These are phyloP conservation scores for Meiosimyza platycephala DNA, from an alignment of 2,888 invertebrate genomes.

Conservation along the genomic window DNA sequence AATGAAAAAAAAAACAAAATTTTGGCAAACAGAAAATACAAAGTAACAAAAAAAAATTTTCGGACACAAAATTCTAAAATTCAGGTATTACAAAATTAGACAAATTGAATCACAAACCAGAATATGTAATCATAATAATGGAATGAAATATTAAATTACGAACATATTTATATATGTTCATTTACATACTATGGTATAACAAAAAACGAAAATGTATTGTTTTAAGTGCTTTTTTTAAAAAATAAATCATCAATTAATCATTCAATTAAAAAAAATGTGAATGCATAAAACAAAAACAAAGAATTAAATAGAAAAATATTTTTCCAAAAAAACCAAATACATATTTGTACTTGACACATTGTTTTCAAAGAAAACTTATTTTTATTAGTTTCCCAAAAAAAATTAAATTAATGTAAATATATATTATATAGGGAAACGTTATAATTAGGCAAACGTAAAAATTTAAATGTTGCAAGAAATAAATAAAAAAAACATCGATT, in stretches of 20 bases:
- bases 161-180: constrained; percentile 43
- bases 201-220: constrained; percentile 46
- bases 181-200: constrained; percentile 43
- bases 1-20: constrained; percentile 11
- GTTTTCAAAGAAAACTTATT: too few relatives aligned
- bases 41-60: constrained; percentile 58
- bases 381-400: too few relatives aligned
- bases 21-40: constrained; percentile 18
- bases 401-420: too few relatives aligned
- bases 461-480: too few relatives aligned
- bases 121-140: constrained; percentile 53
- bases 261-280: neutral
- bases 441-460: too few relatives aligned
- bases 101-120: constrained; percentile 43
- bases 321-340: too few relatives aligned
- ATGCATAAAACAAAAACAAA: constrained; percentile 23
- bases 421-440: too few relatives aligned
- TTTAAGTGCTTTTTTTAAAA: constrained; percentile 57
- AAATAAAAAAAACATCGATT: too few relatives aligned
- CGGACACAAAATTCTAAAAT: constrained; percentile 68
- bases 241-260: neutral
- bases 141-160: constrained; percentile 35
- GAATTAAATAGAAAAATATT: neutral
- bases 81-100: constrained; percentile 61
- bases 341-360: too few relatives aligned